Base-by-base conservation (phyloP, 2,113 vertebrate species). In the Melanotaenia duboulayi region DNA sequence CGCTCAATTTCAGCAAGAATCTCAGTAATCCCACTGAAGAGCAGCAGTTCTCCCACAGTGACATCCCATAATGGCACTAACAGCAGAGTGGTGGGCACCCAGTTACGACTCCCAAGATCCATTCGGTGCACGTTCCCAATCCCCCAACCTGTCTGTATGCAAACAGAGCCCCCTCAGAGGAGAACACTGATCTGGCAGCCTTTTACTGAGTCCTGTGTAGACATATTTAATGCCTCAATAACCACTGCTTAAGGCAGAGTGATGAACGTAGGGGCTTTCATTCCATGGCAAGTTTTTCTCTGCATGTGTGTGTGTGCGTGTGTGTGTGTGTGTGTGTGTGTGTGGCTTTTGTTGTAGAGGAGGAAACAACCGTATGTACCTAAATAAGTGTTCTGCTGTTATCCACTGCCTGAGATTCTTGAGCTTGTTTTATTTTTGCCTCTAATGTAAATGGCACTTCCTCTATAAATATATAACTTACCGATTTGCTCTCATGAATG, bases 151-250 rank as follows among this genome's bases (percentile, higher is more conserved):
- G 90, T 92, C 90, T 92, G 90, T 91, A 92, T 90, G 91, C 91
- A 92, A 91, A 92, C 90, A 91, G 83, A 90, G 77, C 76, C 83
- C 85, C 89, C 84, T 81, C 84, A 58, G 80, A 87, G 82, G 85
- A 88, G 87, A 88, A 86, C 86, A 82, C 84, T 90, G 90, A 91
- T 90, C 91, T 86, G 82, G 68, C 84, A 83, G 89, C 82, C 85
- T 89, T 90, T 71, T 65, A n/a, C 87, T 91, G 89, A 92, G 87
- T 88, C 89, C 90, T 87, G 88, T 91, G 91, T 91, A 86, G 91
- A 92, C 91, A 91, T 91, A 92, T 92, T 92, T 91, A 92, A 91
- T 90, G 89, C 91, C 89, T 92, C 90, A 90, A 90, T 91, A 92
- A 91, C 91, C 89, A 85, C 88, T 91, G 88, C 90, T 89, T 89